Base-by-base conservation (phyloP, 2,888 invertebrate genomes). In the Heteromurus nitidus region DNA sequence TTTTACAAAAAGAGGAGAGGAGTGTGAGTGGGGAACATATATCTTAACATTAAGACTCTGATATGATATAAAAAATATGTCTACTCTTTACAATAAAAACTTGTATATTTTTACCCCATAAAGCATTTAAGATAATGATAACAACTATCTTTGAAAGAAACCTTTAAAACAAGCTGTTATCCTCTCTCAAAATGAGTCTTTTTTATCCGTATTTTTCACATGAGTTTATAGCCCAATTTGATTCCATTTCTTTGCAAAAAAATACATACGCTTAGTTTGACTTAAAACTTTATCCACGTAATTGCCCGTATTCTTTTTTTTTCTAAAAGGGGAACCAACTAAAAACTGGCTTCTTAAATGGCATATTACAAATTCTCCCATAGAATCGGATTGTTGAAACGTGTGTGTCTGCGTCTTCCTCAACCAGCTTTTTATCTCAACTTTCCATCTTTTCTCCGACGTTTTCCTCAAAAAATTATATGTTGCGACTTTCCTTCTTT, bases 161-260 rank as follows among this genome's bases (percentile, higher is more conserved):
- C 22, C 36, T 42, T 64, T 36, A 58, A 3, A 31, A 36, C 24
- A 26, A 60, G 5, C 26, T n/a, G 5, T 60, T 60, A 28, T 60
- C 30, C 30, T 22, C n/a, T 28, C 44, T 13, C 16, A 42, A 18
- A 16, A 28, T 60, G 42, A 72, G 24, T 44, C 58, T 72, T 60
- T 73, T n/a, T n/a, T n/a, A n/a, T n/a, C n/a, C n/a, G n/a, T n/a
- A n/a, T n/a, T n/a, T n/a, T 73, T 73, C 73, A 64, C 73, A 73
- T 47, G 64, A 73, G 73, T 74, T 74, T 74, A 65, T 65, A 65
- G 55, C 65, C 65, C 74, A 65, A 74, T 74, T 74, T 20, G 24
- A 72, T 60, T 53, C 53, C 53, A 53, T 53, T 22, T 36, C 36
- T 13, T 36, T 36, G 13, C 13, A 13, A 13, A 36, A 9, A 13